A percentile compares a stretch with the other conserved stretches of the same genome.
Evolutionary conservation across 2,113 vertebrate species (phyloP).

Genomic region (Condylura cristata): DNA sequence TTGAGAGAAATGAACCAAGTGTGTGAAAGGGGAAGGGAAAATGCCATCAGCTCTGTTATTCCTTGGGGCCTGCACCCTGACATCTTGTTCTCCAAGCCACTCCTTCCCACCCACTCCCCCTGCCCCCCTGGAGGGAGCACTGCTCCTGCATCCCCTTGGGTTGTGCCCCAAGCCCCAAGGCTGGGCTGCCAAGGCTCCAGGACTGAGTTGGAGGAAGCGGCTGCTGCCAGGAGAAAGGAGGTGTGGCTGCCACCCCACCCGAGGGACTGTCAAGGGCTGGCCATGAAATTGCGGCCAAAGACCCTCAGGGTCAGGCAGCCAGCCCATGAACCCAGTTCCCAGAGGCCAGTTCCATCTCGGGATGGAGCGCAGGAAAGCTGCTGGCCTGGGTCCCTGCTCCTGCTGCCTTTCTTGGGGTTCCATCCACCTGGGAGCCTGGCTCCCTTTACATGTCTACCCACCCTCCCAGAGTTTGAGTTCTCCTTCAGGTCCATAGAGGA

Average conservation of each 20-base stretch:
- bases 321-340: background rate
- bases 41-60: background rate
- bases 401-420: background rate
- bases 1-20: slow-evolving; percentile 35
- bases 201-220: background rate
- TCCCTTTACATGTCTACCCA: too few species aligned
- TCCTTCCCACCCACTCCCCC: background rate
- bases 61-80: background rate
- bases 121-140: background rate
- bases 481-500: background rate
- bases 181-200: background rate
- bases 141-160: background rate
- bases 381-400: background rate
- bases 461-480: background rate
- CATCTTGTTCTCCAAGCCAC: background rate
- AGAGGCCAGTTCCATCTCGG: background rate
- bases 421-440: background rate
- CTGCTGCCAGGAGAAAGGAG: background rate
- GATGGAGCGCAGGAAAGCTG: background rate
- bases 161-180: background rate
- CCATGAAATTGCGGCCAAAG: background rate
- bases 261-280: background rate
- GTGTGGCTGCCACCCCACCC: background rate
- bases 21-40: background rate
- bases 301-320: background rate